Evolutionary conservation across 2,113 vertebrate species (phyloP), one percentile per base, ranked within the genome.

Genomic region (Puntigrus tetrazona): DNA sequence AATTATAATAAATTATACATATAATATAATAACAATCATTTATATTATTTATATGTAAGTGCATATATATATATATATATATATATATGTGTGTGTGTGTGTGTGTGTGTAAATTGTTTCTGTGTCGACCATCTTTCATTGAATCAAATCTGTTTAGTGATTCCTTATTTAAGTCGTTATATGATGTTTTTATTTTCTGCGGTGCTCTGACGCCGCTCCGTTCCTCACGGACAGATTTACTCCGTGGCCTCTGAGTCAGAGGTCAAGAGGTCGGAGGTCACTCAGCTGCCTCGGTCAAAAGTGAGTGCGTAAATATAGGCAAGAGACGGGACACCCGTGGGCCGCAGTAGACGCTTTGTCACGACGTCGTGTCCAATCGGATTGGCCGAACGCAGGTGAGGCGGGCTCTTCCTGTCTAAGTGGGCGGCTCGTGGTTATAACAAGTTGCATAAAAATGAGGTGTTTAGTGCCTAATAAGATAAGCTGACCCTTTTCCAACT

Each of bases 221-320:
- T 22, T 57, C 13, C n/a, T 59, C 79, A 43, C 7, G 67, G n/a
- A 57, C 82, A 85, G 78, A 81, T 83, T 86, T 77, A 45, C 22
- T 22, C 81, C 27, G 31, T 50, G 75, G 77, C 73, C 75, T 57
- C 47, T 52, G 63, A 82, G 86, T 89, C 77, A 87, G n/a, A 83
- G 87, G 84, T 88, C 81, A 90, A 75, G 25, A 87, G 87, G 80
- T 88, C 87, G 76, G 80, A 78, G 80, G 84, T 85, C 84, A 81
- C 63, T 79, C 84, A 85, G 83, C 87, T 74, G 82, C 45, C 57
- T 27, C 1, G 13, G 22, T 63, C 63, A 50, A 75, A 52, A 38
- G 18, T 8, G 25, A 43, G n/a, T 27, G 14, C 16, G n/a, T 43
- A 76, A n/a, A 31, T 50, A 61, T 78, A 78, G 34, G 52, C 25